Base-by-base conservation (phyloP, 37 sponge, comb jelly and placozoan species). In the Petrosia ficiformis region DNA sequence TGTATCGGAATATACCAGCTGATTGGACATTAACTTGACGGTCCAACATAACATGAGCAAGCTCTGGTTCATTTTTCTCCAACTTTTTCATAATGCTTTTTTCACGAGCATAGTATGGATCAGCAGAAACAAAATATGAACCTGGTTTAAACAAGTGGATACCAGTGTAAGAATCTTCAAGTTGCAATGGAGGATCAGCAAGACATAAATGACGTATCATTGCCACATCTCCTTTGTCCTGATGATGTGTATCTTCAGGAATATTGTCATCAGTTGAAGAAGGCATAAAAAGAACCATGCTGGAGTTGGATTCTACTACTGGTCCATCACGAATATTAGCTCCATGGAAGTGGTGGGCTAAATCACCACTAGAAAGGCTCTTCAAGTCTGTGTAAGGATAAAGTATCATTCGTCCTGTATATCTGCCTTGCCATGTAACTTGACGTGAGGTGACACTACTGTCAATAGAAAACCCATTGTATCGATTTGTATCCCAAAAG, bases 401-500 rank as follows among this genome's bases (percentile, higher is more conserved):
- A n/a, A 92, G 57, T 33, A 92, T 83, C 57, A 82, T 26, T 61
- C 76, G 80, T 10, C 88, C 82, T 37, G 40, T 6, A 65, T 84
- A 86, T 11, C 67, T 35, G 8, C 84, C 80, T 42, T 44, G 32
- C 71, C 84, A 81, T 11, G 73, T 70, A 1, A 71, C 72, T 4
- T 43, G 44, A 6, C 84, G 59, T 8, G 44, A n/a, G 31, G 34
- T 48, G 6, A 68, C 42, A 30, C 32, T 56, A 14, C 21, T 40
- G 41, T 89, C 80, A 1, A 79, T 36, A 4, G 90, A 89, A 2
- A 89, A 35, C 10, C 90, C 90, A 44, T 75, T 43, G 71, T 89
- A 78, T 32, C 84, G 83, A 1, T 63, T 40, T 1, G 63, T 79
- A 59, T 89, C 89, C 89, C 89, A 89, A 60, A 83, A 83, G 34